Base-by-base conservation (phyloP, 2,888 invertebrate species). In the Lordiphosa andalusiaca region DNA sequence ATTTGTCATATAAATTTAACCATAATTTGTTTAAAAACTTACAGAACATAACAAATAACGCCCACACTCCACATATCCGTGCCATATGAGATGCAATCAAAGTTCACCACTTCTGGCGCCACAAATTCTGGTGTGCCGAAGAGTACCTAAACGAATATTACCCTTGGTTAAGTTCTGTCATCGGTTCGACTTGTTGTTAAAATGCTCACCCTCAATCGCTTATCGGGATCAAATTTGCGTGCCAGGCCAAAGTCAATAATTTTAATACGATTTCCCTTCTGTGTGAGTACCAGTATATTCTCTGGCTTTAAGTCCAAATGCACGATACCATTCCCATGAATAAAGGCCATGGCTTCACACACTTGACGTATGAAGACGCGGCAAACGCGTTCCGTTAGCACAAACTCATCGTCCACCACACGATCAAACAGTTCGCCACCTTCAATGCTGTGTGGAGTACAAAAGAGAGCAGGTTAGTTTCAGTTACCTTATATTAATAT, bases 41-140 rank as follows among this genome's bases (percentile, higher is more conserved):
- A 99, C 98, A 99, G 91, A 57, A 99, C 98, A 89, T 99, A 99
- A 88, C 97, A 96, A 81, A 99, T 98, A 63, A 99, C 98, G 40
- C 99, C 99, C 21, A 99, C 94, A 52, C 97, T 97, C 99, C 98
- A 99, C 98, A 99, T 98, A 87, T 99, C 99, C 0, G 99, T 98
- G 6, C 95, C 95, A 86, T 95, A 98, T 55, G 96, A 95, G 83
- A 99, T 97, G 86, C 95, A 95, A 88, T 99, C 99, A 90, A 98
- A 99, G 91, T 98, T 99, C 38, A 99, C 97, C 23, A 99, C 98
- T 92, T 99, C 99, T 0, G 99, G 99, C 0, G 98, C 98, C 48
- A 98, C 98, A 88, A 99, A 99, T 91, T 99, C 99, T 0, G 99
- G 99, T 0, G 99, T 99, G 1, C 99, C 99, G 87, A 98, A 98